Evolutionary conservation across 2,888 invertebrate species (phyloP).

Genomic region (Margaritifera margaritifera): DNA sequence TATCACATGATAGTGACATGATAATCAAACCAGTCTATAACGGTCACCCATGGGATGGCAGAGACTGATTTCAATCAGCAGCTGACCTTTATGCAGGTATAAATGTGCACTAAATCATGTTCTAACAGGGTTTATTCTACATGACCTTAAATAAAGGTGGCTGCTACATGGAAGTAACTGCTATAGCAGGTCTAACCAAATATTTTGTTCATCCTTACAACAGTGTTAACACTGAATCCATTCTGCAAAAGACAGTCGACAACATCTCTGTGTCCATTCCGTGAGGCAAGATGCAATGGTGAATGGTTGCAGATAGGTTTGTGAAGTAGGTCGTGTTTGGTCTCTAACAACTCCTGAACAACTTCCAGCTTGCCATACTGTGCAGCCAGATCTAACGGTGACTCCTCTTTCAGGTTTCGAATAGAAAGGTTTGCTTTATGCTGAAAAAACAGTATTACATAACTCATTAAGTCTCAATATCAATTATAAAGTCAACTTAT

Average conservation of each 20-base stretch:
- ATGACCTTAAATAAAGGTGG: too few species aligned
- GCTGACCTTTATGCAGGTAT: too few species aligned
- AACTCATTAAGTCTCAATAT: neutral
- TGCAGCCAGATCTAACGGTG: slow-evolving; percentile 93
- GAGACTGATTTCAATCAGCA: too few species aligned
- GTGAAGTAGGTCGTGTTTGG: slow-evolving; percentile 85
- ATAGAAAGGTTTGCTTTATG: slow-evolving; percentile 91
- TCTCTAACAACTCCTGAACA: slow-evolving; percentile 88
- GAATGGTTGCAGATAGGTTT: slow-evolving; percentile 81
- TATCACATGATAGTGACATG: too few species aligned
- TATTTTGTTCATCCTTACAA: slow-evolving; percentile 50
- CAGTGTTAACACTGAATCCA: slow-evolving; percentile 87
- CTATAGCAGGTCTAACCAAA: neutral
- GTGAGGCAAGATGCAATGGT: slow-evolving; percentile 92
- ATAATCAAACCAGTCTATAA: too few species aligned
- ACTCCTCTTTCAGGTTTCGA: slow-evolving; percentile 89
- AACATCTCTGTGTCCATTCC: slow-evolving; percentile 84
- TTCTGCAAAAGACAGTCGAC: slow-evolving; percentile 87
- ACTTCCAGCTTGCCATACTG: slow-evolving; percentile 83
- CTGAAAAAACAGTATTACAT: slow-evolving; percentile 63
- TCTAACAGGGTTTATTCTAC: too few species aligned
- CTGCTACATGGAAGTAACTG: too few species aligned
- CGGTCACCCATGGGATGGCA: too few species aligned
- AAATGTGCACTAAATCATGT: too few species aligned
- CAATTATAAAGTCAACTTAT: too few species aligned